Evolutionary conservation across 2,797 vertebrate species (phyloP), one percentile per base, ranked within the genome.

Genomic region (Chloroceryle inda): DNA sequence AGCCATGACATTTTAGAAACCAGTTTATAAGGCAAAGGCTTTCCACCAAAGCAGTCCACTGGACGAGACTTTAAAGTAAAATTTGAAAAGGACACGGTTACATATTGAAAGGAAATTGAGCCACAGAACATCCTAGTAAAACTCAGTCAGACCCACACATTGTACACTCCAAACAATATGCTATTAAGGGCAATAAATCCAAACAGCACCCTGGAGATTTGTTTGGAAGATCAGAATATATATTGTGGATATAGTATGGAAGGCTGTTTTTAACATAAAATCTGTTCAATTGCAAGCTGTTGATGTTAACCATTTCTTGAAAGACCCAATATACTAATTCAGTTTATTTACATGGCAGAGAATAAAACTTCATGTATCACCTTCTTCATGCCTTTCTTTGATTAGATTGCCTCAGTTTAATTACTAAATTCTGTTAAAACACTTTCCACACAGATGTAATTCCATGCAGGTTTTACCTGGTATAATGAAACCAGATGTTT

Each of bases 401-500:
- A 97, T 97, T 97, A 94, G 92, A 95, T 97, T 97, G 92, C 95
- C 84, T 96, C 77, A 76, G 71, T 94, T 95, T 96, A 97, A 97
- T 97, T 97, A 96, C 89, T 92, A 95, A 96, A 96, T 95, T 95
- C 94, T 94, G 88, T 90, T 96, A 97, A 95, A 97, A 89, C 83
- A 85, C 93, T 95, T 97, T 94, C 75, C 7, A 53, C 71, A 80
- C 81, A 94, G 95, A 94, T 88, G 92, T 81, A 94, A 96, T 96
- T 96, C 96, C 93, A 88, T 92, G 96, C 94, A 97, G 96, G 94
- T 97, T 96, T 94, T 97, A 92, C 87, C 94, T 95, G 92, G 77
- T 81, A 74, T 96, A 97, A 97, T 93, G 94, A 97, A 93, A 94
- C 94, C 97, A 97, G 96, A 96, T 97, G 97, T 96, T 96, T 95